Percentiles rank a stretch among this genome's conserved stretches.
phyloP scores from a whole-genome alignment of 2,797 vertebrate species.

The Florisuga fusca region DNA sequence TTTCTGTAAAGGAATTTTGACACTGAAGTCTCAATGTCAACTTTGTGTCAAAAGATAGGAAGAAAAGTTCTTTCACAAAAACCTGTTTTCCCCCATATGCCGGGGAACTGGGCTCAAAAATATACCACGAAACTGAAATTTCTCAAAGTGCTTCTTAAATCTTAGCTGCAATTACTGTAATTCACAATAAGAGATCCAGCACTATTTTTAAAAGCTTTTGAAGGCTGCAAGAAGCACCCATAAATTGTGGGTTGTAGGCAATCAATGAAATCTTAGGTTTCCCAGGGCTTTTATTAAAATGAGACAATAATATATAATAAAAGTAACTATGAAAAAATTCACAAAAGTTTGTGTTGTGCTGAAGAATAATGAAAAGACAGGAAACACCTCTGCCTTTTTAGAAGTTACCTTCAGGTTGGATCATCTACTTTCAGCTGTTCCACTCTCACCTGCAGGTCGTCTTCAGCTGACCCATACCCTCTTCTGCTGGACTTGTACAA shows the following conservation, averaged over 20 bases:
- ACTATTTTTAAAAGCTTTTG: conserved; percentile 81
- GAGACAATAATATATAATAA: conserved; percentile 68
- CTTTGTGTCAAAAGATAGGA: conserved; percentile 56
- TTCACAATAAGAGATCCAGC: conserved; percentile 78
- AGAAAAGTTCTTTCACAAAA: conserved; percentile 73
- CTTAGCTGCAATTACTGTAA: conserved; percentile 81
- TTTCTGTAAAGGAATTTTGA: conserved; percentile 26
- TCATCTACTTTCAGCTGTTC: not conserved
- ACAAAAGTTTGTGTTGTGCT: conserved; percentile 28
- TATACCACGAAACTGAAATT: conserved; percentile 73
- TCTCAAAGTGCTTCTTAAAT: conserved; percentile 80
- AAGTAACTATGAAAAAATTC: conserved; percentile 52
- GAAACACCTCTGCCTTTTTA: not conserved
- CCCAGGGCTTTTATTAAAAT: conserved; percentile 77
- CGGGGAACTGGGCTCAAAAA: conserved; percentile 68
- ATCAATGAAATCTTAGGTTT: conserved; percentile 73
- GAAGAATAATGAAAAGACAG: not conserved
- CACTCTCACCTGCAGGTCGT: not conserved
- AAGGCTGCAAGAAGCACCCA: conserved; percentile 78
- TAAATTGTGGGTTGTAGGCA: conserved; percentile 77
- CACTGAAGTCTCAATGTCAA: conserved; percentile 53
- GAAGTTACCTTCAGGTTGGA: not conserved
- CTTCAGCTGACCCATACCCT: too few relatives aligned
- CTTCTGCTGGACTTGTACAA: not conserved
- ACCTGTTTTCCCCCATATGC: conserved; percentile 57